Evolutionary conservation across 2,797 vertebrate genomes (phyloP).

Genomic region (Oophaga sylvatica): DNA sequence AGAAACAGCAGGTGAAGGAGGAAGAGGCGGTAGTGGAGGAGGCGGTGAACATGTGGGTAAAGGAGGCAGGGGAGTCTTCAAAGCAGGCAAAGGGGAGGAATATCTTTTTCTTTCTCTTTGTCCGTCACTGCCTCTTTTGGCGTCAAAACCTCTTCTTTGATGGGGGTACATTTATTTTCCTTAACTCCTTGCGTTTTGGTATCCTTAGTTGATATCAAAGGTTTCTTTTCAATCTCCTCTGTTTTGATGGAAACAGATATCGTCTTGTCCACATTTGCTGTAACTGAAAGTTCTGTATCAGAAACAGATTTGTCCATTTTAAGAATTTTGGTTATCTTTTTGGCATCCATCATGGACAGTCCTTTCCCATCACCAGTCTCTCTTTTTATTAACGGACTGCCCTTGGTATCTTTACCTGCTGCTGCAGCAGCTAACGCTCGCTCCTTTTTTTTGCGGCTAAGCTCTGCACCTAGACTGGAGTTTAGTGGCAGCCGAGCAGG

Average conservation of each 20-base stretch:
- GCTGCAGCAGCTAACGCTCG: conserved; percentile 84
- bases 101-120: conserved; percentile 73
- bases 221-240: conserved; percentile 76
- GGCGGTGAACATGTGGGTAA: conserved; percentile 77
- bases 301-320: conserved; percentile 74
- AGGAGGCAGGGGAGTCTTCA: conserved; percentile 72
- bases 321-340: conserved; percentile 71
- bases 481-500: conserved; percentile 87
- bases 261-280: conserved; percentile 71
- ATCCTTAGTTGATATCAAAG: conserved; percentile 67
- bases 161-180: conserved; percentile 68
- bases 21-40: conserved; percentile 77
- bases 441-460: conserved; percentile 93
- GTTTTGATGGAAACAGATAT: conserved; percentile 69
- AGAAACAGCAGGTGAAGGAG: conserved; percentile 72
- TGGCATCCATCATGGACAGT: conserved; percentile 70
- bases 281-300: conserved; percentile 69
- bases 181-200: conserved; percentile 72
- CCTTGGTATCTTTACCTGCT: conserved; percentile 72
- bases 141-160: conserved; percentile 72
- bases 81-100: conserved; percentile 71
- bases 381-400: conserved; percentile 75
- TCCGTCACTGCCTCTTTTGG: conserved; percentile 72
- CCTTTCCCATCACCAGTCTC: conserved; percentile 68
- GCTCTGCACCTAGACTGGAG: conserved; percentile 94